Evolutionary conservation across 2,797 vertebrate genomes (phyloP), one percentile per base, ranked within the genome.

Genomic region (Peromyscus nudipes): DNA sequence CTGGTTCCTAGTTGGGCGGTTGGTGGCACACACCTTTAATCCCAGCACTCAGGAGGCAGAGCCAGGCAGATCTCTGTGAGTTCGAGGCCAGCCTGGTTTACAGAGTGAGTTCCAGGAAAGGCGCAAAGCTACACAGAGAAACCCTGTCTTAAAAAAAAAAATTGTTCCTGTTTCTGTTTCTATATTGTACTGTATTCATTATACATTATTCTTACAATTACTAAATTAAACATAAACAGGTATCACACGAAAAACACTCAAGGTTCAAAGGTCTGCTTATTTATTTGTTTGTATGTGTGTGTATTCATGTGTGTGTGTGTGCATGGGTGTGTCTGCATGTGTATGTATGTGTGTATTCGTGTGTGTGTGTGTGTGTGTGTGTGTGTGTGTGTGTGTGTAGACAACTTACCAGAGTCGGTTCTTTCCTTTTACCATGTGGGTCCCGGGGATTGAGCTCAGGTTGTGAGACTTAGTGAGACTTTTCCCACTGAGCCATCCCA

Each of bases 161-260:
- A 52, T 40, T 40, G 40, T 40, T 40, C 40, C 40, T 4, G 49
- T 75, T 93, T 86, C 84, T 12, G 40, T 94, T 31, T 83, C 46
- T 37, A 37, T 37, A n/a, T 21, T 71, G 91, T 91, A 76, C 60
- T 91, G 0, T 86, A 46, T 91, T 84, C 64, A 86, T 43, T 79
- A 91, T 25, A 25, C 25, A 88, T 88, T 94, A 71, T 65, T 55
- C 62, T 96, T 79, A 67, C 16, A 65, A 16, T 62, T 79, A 88
- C 60, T 91, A 73, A 95, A 64, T 21, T 65, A 92, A 94, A 43
- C 25, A 86, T 37, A 84, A 87, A 29, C 7, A 88, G 55, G 14
- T 94, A 55, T 76, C 91, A 71, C 89, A 60, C 57, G 27, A 81
- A 75, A 90, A 46, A 95, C 7, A 88, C 31, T 21, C 6, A 93